Base-by-base conservation (phyloP, 2,888 invertebrate species). In the Ochropleura leucogaster region DNA sequence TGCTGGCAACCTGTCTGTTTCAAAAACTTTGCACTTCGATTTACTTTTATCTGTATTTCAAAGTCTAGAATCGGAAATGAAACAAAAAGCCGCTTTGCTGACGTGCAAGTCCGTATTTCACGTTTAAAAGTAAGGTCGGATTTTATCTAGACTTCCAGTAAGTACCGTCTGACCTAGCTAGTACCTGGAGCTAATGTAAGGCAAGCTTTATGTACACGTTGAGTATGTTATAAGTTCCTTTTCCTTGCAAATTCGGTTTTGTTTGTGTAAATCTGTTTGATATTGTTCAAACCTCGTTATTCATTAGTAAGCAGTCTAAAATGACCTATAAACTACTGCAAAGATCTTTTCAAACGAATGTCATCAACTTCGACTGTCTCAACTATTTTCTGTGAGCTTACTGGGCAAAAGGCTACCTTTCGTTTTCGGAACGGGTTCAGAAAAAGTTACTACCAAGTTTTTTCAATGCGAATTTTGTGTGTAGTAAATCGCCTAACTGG, bases 11-110 rank as follows among this genome's bases (percentile, higher is more conserved):
- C 57, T 65, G 65, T 68, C 57, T n/a, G 42, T 62, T 46, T 40
- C 40, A 60, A n/a, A 62, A 82, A 80, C 83, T 80, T 85, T 72
- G 20, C 51, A 46, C 71, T 82, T 53, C 12, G 18, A 65, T 53
- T 60, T 68, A 49, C 30, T 73, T 77, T 69, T 68, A 44, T 71
- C 20, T 53, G 18, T 68, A 49, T 62, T 49, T 7, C n/a, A 30
- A 40, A 20, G 78, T 74, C 60, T 59, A 67, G 74, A 74, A 80
- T 78, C 14, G 62, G 30, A 47, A 77, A 80, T 72, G 57, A 70
- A 71, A 68, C 68, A 77, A 75, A 70, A 71, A 72, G 40, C 42
- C 40, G 53, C 51, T 79, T 72, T 44, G 68, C 64, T 65, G 68
- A 46, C 47, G 40, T 53, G 14, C 20, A 42, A 47, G 9, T 40